Evolutionary conservation across 2,888 invertebrate genomes (phyloP), one percentile per base, ranked within the genome.

Genomic region (Cataglyphis albicans): DNA sequence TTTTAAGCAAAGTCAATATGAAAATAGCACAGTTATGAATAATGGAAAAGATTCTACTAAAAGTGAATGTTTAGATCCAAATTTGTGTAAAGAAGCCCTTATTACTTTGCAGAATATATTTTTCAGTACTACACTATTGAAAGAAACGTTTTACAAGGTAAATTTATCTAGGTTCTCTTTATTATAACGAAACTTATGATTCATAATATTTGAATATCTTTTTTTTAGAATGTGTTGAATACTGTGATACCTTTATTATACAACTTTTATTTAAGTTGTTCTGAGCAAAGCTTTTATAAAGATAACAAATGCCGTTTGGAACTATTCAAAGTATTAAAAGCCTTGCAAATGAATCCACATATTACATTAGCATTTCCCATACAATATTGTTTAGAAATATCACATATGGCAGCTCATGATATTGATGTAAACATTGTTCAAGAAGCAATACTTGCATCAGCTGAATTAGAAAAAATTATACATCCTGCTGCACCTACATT

Each of bases 401-500:
- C 92, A 61, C 89, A 91, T 21, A 84, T 92, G 87, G 93, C 93
- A 48, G 61, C 90, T 59, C 86, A 87, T 25, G 94, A 94, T 82
- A 38, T n/a, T 15, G 83, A 92, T 84, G 35, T 84, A 3, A 65
- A 80, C 12, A 89, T 94, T 55, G 80, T 84, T 29, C 84, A 91
- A 72, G 93, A 93, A 86, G 93, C 93, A 3, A 92, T 89, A 74
- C 59, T 90, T 7, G 89, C 88, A 9, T 82, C 92, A 44, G 86
- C 91, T 0, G 91, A 92, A 82, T 67, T 93, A 6, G 93, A 93
- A 80, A 93, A 93, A 89, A 91, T 93, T 41, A 81, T 91, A 9
- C 93, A 94, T 88, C 94, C 94, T 29, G 74, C 82, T 72, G 92
- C 93, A 12, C 93, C 93, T 4, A 87, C 91, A 15, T 83, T 93